Conservation (phyloP, 2,113 vertebrate genomes). For the Coreoperca whiteheadi region DNA sequence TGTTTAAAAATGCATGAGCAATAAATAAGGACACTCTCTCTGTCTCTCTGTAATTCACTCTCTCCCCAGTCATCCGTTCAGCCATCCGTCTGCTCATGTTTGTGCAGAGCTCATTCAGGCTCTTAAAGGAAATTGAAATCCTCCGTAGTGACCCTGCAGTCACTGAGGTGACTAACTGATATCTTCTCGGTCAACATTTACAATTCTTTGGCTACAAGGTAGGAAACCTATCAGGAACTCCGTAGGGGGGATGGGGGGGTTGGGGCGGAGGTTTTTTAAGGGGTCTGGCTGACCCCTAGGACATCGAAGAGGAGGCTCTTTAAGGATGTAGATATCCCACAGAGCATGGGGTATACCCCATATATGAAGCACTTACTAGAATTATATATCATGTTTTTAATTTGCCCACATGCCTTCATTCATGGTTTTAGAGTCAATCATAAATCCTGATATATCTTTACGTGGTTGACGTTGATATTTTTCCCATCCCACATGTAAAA, state of each 20-base stretch:
- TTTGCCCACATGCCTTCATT: not conserved
- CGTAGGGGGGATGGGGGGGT: too few relatives aligned
- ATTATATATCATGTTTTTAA: constrained; percentile 5
- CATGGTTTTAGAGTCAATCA: not conserved
- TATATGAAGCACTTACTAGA: constrained; percentile 5
- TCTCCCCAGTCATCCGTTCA: constrained; percentile 34
- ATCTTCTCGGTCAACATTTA: constrained; percentile 86
- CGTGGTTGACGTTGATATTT: not conserved
- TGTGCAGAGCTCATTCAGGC: constrained; percentile 77
- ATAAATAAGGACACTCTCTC: constrained; percentile 75
- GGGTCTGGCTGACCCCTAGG: constrained; percentile 46
- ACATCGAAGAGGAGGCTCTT: constrained; percentile 52
- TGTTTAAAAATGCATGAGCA: constrained; percentile 82
- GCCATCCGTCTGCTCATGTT: constrained; percentile 68
- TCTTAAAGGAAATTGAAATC: constrained; percentile 83
- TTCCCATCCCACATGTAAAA: not conserved
- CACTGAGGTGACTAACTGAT: constrained; percentile 80
- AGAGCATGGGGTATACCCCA: not conserved
- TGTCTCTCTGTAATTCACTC: constrained; percentile 15
- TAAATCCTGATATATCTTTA: not conserved
- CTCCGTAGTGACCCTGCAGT: constrained; percentile 64
- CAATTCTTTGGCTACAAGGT: constrained; percentile 74
- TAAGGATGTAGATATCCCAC: not conserved
- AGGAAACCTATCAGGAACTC: constrained; percentile 85
- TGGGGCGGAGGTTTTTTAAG: constrained; percentile 57